phyloP scores from a whole-genome alignment of 2,113 vertebrate species.

The Gasterosteus aculeatus region DNA sequence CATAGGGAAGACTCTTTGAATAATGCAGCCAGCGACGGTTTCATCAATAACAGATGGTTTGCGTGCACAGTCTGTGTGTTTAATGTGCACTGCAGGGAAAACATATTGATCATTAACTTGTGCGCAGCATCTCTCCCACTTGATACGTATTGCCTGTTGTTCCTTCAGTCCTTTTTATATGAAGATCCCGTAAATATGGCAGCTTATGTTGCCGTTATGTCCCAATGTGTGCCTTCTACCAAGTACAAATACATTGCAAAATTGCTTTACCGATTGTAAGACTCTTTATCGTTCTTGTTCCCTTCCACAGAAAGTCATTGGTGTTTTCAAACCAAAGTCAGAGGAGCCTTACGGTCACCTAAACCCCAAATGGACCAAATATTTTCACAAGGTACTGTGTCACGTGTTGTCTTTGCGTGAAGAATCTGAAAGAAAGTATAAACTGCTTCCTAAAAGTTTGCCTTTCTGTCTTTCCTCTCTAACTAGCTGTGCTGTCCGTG shows the following conservation, averaged over 20 bases:
- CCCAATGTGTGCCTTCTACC: neutral
- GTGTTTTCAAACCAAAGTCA: slow-evolving; percentile 99
- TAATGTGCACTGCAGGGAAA: neutral
- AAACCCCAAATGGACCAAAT: slow-evolving; percentile 99
- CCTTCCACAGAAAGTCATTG: slow-evolving; percentile 87
- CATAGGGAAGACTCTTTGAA: neutral
- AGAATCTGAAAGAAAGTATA: neutral
- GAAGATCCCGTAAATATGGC: neutral
- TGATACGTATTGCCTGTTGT: neutral
- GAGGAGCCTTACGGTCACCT: slow-evolving; percentile 98
- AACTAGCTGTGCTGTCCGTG: slow-evolving; percentile 90
- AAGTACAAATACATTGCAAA: neutral
- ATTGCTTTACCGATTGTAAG: neutral
- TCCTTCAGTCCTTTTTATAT: neutral
- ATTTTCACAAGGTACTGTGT: slow-evolving; percentile 92
- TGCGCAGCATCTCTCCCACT: slow-evolving; percentile 2
- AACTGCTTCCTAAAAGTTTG: neutral
- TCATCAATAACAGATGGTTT: slow-evolving; percentile 5
- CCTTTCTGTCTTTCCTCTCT: neutral
- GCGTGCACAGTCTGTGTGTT: slow-evolving; percentile 11
- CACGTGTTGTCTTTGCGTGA: slow-evolving; percentile 75
- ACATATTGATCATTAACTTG: slow-evolving; percentile 20
- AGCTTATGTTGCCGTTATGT: neutral
- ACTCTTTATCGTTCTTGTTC: neutral
- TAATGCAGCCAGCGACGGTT: slow-evolving; percentile 7